Evolutionary conservation across 1,140 invertebrate species (phyloP), one percentile per base, ranked within the genome.

Genomic region (Sipha flava): DNA sequence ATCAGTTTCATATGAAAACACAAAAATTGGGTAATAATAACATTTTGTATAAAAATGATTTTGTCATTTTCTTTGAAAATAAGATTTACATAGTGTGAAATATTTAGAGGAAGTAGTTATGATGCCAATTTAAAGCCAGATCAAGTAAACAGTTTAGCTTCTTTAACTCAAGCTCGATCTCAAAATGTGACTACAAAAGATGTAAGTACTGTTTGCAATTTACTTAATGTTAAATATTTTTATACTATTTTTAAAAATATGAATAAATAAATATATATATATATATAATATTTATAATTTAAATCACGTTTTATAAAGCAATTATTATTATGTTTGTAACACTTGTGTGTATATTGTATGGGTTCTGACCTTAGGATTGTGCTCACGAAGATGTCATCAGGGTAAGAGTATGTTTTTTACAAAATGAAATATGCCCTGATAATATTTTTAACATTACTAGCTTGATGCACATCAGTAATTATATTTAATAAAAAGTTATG

Each of bases 71-170:
- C 10, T 40, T 40, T 40, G 37, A 40, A 10, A 4, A 23, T 26
- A 7, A n/a, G 9, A 37, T 6, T 68, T 6, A 31, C 18, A 29
- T 18, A 26, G 5, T 26, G 21, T 43, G 79, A 72, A 79, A 81
- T 80, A 85, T 87, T 26, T 83, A 92, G 91, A 79, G 89, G 91
- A 47, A 70, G 66, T 85, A 89, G 90, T 81, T 92, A 92, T 83
- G 90, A 91, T 80, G 92, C 92, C 81, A 92, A 92, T 85, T 82
- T 90, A 75, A 89, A 92, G 81, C 88, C 89, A 47, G 88, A 90
- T 82, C 90, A 90, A 83, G 85, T 89, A 34, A 86, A 86, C 40
- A 88, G 88, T 66, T 59, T 83, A 54, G 83, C 82, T 57, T 81
- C 81, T 66, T 62, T 81, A 64, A 57, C 72, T 66, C 81, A 79